These are phyloP conservation scores for Phortica variegata DNA, from an alignment of 1,140 invertebrate genomes.

Conservation along the genomic window DNA sequence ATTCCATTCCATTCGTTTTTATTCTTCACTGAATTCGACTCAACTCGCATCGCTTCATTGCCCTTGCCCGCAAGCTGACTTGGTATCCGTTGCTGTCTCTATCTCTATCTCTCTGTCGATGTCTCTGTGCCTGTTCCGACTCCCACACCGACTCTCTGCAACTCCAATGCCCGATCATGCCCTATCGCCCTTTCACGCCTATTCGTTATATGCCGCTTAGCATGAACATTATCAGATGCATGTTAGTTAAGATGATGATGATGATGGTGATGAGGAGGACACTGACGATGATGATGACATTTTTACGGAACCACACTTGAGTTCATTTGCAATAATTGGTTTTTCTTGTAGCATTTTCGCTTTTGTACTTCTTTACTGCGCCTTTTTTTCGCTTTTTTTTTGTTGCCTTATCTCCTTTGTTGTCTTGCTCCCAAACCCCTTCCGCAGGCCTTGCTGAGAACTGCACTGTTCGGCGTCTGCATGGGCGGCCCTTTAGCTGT, in stretches of 20 bases:
- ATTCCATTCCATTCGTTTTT: no score
- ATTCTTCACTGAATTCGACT: no score
- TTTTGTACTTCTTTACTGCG: background rate
- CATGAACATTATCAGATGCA: slow-evolving; percentile 50
- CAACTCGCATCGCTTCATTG: no score
- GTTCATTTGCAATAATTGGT: slow-evolving; percentile 56
- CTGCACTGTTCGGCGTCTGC: background rate
- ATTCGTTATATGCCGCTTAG: slow-evolving; percentile 20
- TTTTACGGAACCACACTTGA: slow-evolving; percentile 54
- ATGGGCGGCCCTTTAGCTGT: background rate
- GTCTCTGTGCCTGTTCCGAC: no score
- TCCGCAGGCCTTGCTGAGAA: background rate
- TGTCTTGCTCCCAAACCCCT: background rate
- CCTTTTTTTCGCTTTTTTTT: slow-evolving; percentile 10
- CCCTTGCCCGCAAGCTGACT: no score
- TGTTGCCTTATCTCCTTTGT: slow-evolving; percentile 1
- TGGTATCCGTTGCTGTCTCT: no score
- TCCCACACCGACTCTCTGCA: no score
- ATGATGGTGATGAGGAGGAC: no score
- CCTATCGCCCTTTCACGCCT: no score
- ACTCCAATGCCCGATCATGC: no score
- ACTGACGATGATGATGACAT: slow-evolving; percentile 37
- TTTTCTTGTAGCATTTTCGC: slow-evolving; percentile 43
- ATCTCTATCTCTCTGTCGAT: no score
- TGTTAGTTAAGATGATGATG: no score